These are phyloP conservation scores for Istiophorus platypterus DNA, from an alignment of 2,113 vertebrate genomes.

Conservation along the genomic window DNA sequence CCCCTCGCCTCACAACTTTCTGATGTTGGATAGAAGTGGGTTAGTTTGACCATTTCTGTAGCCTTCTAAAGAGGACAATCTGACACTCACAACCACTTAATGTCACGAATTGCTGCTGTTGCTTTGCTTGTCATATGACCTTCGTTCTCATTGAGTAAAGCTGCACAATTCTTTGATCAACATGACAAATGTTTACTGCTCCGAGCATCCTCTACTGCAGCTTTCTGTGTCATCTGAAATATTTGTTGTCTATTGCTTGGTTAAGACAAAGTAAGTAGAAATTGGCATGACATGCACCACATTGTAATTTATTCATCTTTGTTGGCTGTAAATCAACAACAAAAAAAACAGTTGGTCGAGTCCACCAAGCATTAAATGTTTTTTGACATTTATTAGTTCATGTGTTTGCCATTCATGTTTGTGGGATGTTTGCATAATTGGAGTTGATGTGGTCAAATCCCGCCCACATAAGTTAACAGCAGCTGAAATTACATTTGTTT, in stretches of 20 bases:
- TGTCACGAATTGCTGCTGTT: too few relatives aligned
- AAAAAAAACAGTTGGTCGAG: background rate
- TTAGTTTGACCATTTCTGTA: too few relatives aligned
- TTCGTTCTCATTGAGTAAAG: background rate
- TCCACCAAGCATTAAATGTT: background rate
- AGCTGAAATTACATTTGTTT: slow-evolving; percentile 43
- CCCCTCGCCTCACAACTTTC: too few relatives aligned
- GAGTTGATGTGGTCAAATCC: slow-evolving; percentile 17
- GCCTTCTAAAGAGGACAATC: too few relatives aligned
- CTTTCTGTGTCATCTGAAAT: background rate
- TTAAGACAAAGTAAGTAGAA: background rate
- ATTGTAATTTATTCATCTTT: background rate
- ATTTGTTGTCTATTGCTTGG: background rate
- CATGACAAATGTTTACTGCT: background rate
- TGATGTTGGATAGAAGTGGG: too few relatives aligned
- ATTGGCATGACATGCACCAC: background rate
- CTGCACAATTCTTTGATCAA: background rate
- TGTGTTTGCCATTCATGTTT: slow-evolving; percentile 12
- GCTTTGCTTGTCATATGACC: too few relatives aligned
- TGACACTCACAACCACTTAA: too few relatives aligned
- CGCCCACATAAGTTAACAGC: background rate
- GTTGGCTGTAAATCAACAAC: background rate
- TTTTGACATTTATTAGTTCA: background rate
- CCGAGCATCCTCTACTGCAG: background rate
- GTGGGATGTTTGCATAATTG: slow-evolving; percentile 4